phyloP scores from a whole-genome alignment of 2,888 invertebrate species.

The Thera obeliscata region DNA sequence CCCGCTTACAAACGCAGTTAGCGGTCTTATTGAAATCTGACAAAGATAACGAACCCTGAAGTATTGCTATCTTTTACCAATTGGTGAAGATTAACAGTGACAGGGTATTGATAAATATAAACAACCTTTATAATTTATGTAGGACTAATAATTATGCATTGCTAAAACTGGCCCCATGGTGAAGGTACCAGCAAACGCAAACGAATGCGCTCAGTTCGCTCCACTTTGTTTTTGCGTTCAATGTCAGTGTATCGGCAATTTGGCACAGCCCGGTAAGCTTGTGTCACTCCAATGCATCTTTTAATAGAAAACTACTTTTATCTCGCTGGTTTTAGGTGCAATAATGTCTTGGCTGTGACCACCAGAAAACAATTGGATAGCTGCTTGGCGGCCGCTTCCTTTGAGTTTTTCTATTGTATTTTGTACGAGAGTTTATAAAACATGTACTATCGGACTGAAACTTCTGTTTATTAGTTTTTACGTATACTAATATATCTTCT shows the following conservation, averaged over 20 bases:
- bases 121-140: too few relatives aligned
- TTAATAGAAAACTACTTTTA: slow-evolving; percentile 4
- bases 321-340: neutral
- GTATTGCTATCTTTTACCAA: too few relatives aligned
- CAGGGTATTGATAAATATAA: too few relatives aligned
- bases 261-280: slow-evolving; percentile 4
- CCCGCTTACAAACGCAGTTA: too few relatives aligned
- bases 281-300: slow-evolving; percentile 10
- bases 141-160: too few relatives aligned
- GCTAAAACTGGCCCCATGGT: slow-evolving; percentile 48
- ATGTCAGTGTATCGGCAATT: slow-evolving; percentile 78
- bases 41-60: too few relatives aligned
- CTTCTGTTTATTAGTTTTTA: slow-evolving; percentile 7
- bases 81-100: too few relatives aligned
- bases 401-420: neutral
- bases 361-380: neutral
- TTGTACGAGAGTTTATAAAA: neutral
- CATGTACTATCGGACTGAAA: slow-evolving; percentile 3
- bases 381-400: neutral
- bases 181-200: slow-evolving; percentile 48
- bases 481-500: slow-evolving; percentile 9
- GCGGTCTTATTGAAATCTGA: too few relatives aligned
- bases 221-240: slow-evolving; percentile 83
- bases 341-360: neutral
- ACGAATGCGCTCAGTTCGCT: slow-evolving; percentile 73